A percentile compares a stretch with the other conserved stretches of the same genome.
phyloP scores from a whole-genome alignment of 2,888 invertebrate species.

The Mechanitis messenoides region DNA sequence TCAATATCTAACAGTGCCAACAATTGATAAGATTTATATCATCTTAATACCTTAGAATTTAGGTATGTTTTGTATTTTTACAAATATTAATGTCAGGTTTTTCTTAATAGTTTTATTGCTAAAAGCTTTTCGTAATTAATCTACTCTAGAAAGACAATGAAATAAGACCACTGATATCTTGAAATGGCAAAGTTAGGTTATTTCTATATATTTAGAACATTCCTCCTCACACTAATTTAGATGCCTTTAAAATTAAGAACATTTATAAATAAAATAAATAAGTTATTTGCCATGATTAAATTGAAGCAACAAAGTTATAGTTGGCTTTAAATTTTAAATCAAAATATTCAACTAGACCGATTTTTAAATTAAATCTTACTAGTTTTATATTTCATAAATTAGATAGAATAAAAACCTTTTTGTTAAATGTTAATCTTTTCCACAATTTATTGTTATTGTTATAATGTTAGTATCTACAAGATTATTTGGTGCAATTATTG shows the following conservation, averaged over 20 bases:
- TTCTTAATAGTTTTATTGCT: constrained; percentile 1
- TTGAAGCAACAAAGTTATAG: too few species aligned
- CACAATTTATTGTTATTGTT: constrained; percentile 24
- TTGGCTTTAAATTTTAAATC: too few species aligned
- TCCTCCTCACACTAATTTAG: too few species aligned
- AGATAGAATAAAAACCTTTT: constrained; percentile 16
- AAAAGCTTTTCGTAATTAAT: neutral
- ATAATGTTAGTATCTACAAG: constrained; percentile 23
- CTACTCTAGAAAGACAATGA: neutral
- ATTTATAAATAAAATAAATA: too few species aligned
- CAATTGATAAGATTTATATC: neutral
- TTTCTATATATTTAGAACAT: neutral
- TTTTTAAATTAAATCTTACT: neutral
- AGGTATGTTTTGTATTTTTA: constrained; percentile 3
- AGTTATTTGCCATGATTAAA: too few species aligned
- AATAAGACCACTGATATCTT: neutral
- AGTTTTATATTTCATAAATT: constrained; percentile 10
- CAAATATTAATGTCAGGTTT: constrained; percentile 1
- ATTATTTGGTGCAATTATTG: constrained; percentile 4
- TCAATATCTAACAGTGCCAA: neutral
- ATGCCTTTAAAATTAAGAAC: too few species aligned
- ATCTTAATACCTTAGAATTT: too few species aligned
- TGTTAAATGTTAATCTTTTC: constrained; percentile 16
- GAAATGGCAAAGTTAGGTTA: neutral
- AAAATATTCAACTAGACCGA: too few species aligned